These are phyloP conservation scores for Trigoniulus corallinus DNA, from an alignment of 1,140 invertebrate genomes.

Conservation along the genomic window DNA sequence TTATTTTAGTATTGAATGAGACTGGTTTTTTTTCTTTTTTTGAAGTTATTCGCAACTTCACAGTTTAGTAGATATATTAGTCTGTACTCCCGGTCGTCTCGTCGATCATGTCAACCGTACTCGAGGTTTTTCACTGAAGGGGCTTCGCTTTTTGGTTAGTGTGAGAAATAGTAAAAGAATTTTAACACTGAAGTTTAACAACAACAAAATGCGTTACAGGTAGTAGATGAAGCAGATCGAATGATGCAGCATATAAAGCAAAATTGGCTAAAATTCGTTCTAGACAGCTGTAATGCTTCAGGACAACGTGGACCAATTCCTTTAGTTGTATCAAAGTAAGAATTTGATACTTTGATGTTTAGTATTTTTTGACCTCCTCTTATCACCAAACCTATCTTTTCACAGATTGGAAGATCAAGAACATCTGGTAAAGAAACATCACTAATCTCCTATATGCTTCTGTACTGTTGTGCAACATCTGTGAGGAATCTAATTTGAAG, in stretches of 20 bases:
- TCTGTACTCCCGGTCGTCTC: constrained; percentile 82
- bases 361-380: not conserved
- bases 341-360: too few species aligned
- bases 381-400: not conserved
- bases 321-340: not conserved
- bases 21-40: too few species aligned
- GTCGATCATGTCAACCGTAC: constrained; percentile 82
- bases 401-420: not conserved
- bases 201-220: constrained; percentile 14
- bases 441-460: not conserved
- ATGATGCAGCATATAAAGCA: constrained; percentile 78
- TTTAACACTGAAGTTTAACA: not conserved
- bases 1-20: not conserved
- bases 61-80: constrained; percentile 58
- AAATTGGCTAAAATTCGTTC: constrained; percentile 49
- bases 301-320: not conserved
- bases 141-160: constrained; percentile 60
- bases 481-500: too few species aligned
- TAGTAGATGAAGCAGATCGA: constrained; percentile 88
- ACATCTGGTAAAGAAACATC: not conserved
- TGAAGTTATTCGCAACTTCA: too few species aligned
- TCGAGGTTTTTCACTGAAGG: constrained; percentile 60
- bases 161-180: constrained; percentile 5
- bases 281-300: not conserved
- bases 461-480: too few species aligned